Base-by-base conservation (phyloP, 2,888 invertebrate species). In the Drosophila aldrichi region DNA sequence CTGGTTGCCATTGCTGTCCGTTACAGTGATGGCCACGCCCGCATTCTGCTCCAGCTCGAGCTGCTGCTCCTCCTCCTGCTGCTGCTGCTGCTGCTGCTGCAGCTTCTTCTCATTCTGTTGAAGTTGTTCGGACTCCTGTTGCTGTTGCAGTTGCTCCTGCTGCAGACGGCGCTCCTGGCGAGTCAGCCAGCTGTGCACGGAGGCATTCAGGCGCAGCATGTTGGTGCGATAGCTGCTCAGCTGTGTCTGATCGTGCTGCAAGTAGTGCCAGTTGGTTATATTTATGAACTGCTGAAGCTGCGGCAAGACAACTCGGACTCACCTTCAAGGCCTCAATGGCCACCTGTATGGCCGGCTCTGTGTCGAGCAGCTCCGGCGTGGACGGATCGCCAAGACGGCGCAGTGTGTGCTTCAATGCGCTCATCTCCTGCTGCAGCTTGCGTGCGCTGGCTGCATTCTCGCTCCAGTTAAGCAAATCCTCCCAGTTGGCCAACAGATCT, bases 121-220 rank as follows among this genome's bases (percentile, higher is more conserved):
- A 44, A 48, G 22, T 44, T 79, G 79, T 78, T 86, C 81, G 79
- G 80, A 81, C 78, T 88, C 69, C 55, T 75, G 76, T 66, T 73
- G 64, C 55, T 75, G 76, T 66, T 73, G 64, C 82, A 25, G 74
- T 60, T 90, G 91, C 59, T 85, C 89, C 64, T 92, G 75, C 68
- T 92, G 91, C 71, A 92, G 79, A 43, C 92, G 92, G 41, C 92
- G 88, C 83, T 93, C 93, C 80, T 93, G 93, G 18, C 93, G 91
- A 44, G 93, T 93, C 62, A 93, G 76, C 92, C 93, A 93, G 85
- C 93, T 93, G 77, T 93, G 93, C 68, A 93, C 93, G 54, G 93
- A 92, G 70, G 93, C 93, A 83, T 93, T 93, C 65, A 93, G 81
- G 65, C 93, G 92, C 63, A 93, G 76, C 93, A 93, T 93, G 66